A percentile compares a stretch with the other conserved stretches of the same genome.
These are phyloP conservation scores for Salmo trutta DNA, from an alignment of 2,797 vertebrate species.

Conservation along the genomic window DNA sequence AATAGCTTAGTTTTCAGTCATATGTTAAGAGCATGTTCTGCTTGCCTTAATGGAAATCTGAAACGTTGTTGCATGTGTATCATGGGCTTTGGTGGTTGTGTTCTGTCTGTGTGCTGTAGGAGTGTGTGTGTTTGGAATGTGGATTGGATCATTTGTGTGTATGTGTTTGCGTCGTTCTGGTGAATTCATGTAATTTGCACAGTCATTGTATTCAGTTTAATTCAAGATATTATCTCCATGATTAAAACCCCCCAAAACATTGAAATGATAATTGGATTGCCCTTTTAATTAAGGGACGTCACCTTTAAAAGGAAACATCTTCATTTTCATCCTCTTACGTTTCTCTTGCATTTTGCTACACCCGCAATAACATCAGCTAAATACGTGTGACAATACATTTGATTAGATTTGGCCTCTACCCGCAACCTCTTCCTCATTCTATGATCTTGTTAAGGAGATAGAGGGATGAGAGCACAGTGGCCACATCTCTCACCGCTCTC, in stretches of 20 bases:
- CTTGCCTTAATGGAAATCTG: not conserved
- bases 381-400: too few relatives aligned
- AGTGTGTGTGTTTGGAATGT: not conserved
- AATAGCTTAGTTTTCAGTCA: not conserved
- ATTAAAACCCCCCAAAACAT: not conserved
- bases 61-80: not conserved
- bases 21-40: not conserved
- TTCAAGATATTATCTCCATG: not conserved
- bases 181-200: not conserved
- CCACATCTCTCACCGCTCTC: too few relatives aligned
- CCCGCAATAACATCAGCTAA: too few relatives aligned
- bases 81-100: not conserved
- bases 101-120: not conserved
- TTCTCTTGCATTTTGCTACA: too few relatives aligned
- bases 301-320: constrained; percentile 23
- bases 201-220: not conserved
- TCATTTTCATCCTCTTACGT: constrained; percentile 4
- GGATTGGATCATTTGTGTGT: not conserved
- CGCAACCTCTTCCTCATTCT: constrained; percentile 6
- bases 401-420: too few relatives aligned
- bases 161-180: not conserved
- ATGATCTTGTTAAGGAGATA: constrained; percentile 52
- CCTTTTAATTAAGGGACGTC: too few relatives aligned
- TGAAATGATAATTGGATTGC: not conserved
- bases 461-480: constrained; percentile 1